These are phyloP conservation scores for Galeopsomyia nigrocyanea DNA, from an alignment of 2,888 invertebrate species.

Conservation along the genomic window DNA sequence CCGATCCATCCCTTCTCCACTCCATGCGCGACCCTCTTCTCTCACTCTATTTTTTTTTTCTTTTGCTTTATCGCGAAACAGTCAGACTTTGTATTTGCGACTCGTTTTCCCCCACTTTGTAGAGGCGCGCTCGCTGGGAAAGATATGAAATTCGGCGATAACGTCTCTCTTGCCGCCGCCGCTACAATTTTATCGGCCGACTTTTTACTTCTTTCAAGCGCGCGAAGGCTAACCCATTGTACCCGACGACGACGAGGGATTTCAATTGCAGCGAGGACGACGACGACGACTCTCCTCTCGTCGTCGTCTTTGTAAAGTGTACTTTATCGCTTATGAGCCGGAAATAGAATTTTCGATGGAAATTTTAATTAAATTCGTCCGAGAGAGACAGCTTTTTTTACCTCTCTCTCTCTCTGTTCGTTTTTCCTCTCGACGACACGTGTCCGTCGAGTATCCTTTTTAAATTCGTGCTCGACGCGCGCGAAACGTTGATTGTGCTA, in stretches of 20 bases:
- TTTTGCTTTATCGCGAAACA: not conserved
- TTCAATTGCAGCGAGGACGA: constrained; percentile 2
- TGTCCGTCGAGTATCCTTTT: too few species aligned
- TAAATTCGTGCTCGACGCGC: too few species aligned
- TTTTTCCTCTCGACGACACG: too few species aligned
- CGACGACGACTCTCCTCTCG: not conserved
- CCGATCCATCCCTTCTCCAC: not conserved
- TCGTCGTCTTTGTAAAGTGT: constrained; percentile 7
- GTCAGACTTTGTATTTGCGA: constrained; percentile 18
- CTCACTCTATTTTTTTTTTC: not conserved
- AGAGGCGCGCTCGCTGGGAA: not conserved
- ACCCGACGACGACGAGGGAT: not conserved
- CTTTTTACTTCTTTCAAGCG: not conserved
- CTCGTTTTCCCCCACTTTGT: not conserved
- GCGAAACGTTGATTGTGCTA: too few species aligned
- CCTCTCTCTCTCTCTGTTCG: too few species aligned
- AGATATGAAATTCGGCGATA: constrained; percentile 25
- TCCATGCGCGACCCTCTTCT: constrained; percentile 3
- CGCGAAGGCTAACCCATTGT: not conserved
- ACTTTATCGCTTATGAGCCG: not conserved
- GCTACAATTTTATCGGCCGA: not conserved
- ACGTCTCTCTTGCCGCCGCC: constrained; percentile 2
- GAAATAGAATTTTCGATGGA: not conserved
- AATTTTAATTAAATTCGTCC: constrained; percentile 27
- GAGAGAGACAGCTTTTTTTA: too few species aligned